These are phyloP conservation scores for Istiophorus platypterus DNA, from an alignment of 2,113 vertebrate species.

Conservation along the genomic window DNA sequence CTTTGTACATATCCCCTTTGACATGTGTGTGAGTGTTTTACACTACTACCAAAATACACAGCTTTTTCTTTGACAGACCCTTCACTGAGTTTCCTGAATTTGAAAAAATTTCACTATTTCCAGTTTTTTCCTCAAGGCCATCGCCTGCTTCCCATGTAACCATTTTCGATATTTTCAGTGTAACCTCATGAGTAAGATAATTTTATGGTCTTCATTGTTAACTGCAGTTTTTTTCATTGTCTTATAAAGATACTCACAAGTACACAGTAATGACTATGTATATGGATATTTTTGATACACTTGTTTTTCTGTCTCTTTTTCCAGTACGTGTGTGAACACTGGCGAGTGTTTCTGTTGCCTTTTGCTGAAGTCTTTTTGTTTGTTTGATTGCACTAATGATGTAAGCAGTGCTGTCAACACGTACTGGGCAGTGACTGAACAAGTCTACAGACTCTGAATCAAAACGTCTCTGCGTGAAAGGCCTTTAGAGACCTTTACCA, in stretches of 20 bases:
- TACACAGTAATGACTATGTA: slow-evolving; percentile 50
- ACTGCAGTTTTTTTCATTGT: slow-evolving; percentile 43
- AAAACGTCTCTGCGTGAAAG: slow-evolving; percentile 25
- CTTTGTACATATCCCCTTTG: slow-evolving; percentile 75
- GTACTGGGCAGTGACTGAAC: slow-evolving; percentile 4
- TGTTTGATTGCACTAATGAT: slow-evolving; percentile 65
- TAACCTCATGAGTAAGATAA: slow-evolving; percentile 31
- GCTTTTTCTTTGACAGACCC: slow-evolving; percentile 23
- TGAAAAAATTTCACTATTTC: slow-evolving; percentile 25
- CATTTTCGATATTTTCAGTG: slow-evolving; percentile 22
- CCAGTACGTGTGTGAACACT: slow-evolving; percentile 50
- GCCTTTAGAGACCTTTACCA: slow-evolving; percentile 18
- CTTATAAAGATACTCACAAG: slow-evolving; percentile 52
- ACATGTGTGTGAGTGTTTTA: slow-evolving; percentile 72
- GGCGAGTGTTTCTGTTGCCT: slow-evolving; percentile 52
- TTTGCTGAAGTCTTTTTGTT: slow-evolving; percentile 42
- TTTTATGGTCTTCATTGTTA: slow-evolving; percentile 42
- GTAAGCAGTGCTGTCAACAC: slow-evolving; percentile 7
- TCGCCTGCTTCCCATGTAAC: slow-evolving; percentile 52
- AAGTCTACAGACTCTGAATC: slow-evolving; percentile 30
- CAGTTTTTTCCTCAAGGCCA: slow-evolving; percentile 12
- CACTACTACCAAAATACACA: slow-evolving; percentile 69
- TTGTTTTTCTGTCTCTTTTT: slow-evolving; percentile 22
- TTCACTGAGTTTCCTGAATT: slow-evolving; percentile 27
- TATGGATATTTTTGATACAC: slow-evolving; percentile 78